Evolutionary conservation across 1,140 invertebrate genomes (phyloP), one percentile per base, ranked within the genome.

Genomic region (Ceratosolen fusciceps): DNA sequence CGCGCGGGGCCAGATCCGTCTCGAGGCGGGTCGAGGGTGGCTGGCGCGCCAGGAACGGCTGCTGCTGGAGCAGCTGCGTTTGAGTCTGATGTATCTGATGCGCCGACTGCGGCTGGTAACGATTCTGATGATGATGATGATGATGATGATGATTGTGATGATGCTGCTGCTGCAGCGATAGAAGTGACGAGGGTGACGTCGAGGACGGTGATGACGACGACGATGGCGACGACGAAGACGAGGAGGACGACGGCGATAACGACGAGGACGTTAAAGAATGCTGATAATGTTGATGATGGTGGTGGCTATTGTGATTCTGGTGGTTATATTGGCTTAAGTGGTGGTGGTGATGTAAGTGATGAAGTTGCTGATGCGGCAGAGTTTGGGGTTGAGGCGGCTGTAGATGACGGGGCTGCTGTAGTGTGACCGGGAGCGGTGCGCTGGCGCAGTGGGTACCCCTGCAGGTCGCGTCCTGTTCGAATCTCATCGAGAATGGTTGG

Each of bases 401-500:
- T 56, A 75, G 81, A 79, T 83, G 84, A 82, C 82, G 82, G 74
- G 83, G 83, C 80, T 84, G 86, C 83, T 86, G 87, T 83, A 87
- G 84, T 79, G 88, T 83, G 77, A 83, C 85, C 83, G 88, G 88
- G 87, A 89, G 87, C 85, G 89, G 89, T 88, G 88, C 89, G 89
- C 89, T 90, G 88, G 89, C 89, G 89, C 89, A 90, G 88, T 90
- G 89, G 89, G 89, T 90, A 90, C 88, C 89, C 88, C 89, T 90
- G 88, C 89, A 90, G 88, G 88, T 86, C 83, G 89, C 86, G 79
- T 90, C 89, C 86, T 90, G 90, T 89, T 90, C 89, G 90, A 89
- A 90, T 90, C 89, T 90, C 89, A 90, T 90, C 88, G 88, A 90
- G 89, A 86, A 89, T 87, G 85, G 86, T 85, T 87, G 85, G 84